Evolutionary conservation across 1,140 invertebrate genomes (phyloP).

Genomic region (Brachionus asplanchnoidis): DNA sequence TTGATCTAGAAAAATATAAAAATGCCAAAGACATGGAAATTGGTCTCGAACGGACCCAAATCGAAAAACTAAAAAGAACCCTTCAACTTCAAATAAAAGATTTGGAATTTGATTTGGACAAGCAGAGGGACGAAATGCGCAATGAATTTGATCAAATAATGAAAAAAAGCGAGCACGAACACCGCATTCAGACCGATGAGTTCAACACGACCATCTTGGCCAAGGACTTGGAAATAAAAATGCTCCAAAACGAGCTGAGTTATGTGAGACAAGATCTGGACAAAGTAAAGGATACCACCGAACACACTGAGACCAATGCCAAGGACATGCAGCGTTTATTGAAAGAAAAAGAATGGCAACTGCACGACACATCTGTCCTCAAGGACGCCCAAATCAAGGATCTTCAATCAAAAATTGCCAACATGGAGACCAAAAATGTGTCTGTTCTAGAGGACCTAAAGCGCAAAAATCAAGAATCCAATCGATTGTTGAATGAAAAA

Average conservation of each 20-base stretch:
- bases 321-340: slow-evolving; percentile 47
- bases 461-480: slow-evolving; percentile 48
- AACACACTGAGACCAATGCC: slow-evolving; percentile 44
- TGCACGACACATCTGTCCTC: slow-evolving; percentile 49
- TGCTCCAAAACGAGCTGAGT: slow-evolving; percentile 43
- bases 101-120: slow-evolving; percentile 51
- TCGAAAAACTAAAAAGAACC: slow-evolving; percentile 51
- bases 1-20: slow-evolving; percentile 52
- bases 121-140: slow-evolving; percentile 47
- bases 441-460: slow-evolving; percentile 50
- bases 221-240: slow-evolving; percentile 51
- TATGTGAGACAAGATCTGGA: slow-evolving; percentile 45
- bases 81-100: slow-evolving; percentile 50
- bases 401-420: slow-evolving; percentile 47
- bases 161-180: slow-evolving; percentile 54
- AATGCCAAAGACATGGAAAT: slow-evolving; percentile 51
- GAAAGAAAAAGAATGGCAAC: slow-evolving; percentile 53
- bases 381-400: slow-evolving; percentile 52
- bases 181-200: slow-evolving; percentile 51
- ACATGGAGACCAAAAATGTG: slow-evolving; percentile 47
- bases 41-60: slow-evolving; percentile 49
- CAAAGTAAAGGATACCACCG: slow-evolving; percentile 46
- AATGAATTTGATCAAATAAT: slow-evolving; percentile 53
- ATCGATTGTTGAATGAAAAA: not conserved
- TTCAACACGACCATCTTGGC: slow-evolving; percentile 50